Evolutionary conservation across 2,113 vertebrate species (phyloP).

Genomic region (Seriola dumerili): DNA sequence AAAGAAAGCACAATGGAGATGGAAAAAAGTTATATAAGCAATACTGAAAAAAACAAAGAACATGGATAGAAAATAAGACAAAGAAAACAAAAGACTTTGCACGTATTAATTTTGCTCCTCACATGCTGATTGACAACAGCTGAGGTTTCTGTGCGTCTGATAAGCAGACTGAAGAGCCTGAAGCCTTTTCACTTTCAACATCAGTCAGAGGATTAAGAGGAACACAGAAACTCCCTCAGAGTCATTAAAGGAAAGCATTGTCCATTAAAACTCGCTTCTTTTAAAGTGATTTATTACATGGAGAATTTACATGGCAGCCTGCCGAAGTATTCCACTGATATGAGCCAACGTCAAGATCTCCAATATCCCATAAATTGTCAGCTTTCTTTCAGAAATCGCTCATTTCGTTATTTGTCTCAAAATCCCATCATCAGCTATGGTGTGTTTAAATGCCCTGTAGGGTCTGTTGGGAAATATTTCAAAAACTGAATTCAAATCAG

Average conservation of each 20-base stretch:
- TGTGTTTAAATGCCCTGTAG: slow-evolving; percentile 6
- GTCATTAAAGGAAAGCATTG: slow-evolving; percentile 26
- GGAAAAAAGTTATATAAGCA: neutral
- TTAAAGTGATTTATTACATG: slow-evolving; percentile 41
- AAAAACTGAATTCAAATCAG: slow-evolving; percentile 16
- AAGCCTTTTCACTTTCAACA: slow-evolving; percentile 32
- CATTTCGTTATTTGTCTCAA: slow-evolving; percentile 21
- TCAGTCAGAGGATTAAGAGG: slow-evolving; percentile 41
- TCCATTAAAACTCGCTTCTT: slow-evolving; percentile 23
- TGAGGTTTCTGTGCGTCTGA: slow-evolving; percentile 18
- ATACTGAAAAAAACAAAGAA: too few relatives aligned
- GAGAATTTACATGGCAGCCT: slow-evolving; percentile 4
- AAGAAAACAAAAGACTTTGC: neutral
- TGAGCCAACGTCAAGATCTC: slow-evolving; percentile 31
- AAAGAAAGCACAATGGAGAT: neutral
- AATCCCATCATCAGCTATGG: slow-evolving; percentile 6
- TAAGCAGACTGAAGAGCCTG: neutral
- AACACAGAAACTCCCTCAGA: slow-evolving; percentile 33
- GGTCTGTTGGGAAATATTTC: slow-evolving; percentile 20
- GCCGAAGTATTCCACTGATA: slow-evolving; percentile 31
- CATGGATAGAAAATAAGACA: neutral
- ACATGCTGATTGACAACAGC: slow-evolving; percentile 8
- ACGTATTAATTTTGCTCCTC: neutral
- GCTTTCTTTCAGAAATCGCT: slow-evolving; percentile 23
- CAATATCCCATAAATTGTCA: slow-evolving; percentile 11